Conservation (phyloP, 2,113 vertebrate species). For the Microcebus lehilahytsara region DNA sequence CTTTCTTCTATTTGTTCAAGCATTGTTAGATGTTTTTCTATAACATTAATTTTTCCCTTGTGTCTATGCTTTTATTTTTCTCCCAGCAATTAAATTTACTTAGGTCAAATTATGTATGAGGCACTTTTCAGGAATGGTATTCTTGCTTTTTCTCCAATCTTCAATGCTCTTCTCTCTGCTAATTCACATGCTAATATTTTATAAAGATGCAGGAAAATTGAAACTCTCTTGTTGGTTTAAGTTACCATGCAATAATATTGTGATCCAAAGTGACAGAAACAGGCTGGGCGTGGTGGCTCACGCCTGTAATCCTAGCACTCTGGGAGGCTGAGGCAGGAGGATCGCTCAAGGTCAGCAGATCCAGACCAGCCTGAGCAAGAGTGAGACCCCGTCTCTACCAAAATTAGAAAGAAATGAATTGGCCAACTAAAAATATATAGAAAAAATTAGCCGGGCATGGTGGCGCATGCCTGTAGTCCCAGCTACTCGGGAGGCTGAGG, state of each 20-base stretch:
- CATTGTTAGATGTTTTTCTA: not conserved
- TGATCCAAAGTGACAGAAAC: not conserved
- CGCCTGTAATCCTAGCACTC: no score
- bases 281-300: not conserved
- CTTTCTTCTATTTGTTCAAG: not conserved
- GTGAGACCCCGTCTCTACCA: no score
- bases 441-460: no score
- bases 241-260: not conserved
- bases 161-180: not conserved
- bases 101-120: not conserved
- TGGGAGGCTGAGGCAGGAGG: no score
- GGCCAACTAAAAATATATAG: no score
- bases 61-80: not conserved
- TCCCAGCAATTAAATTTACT: not conserved
- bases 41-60: conserved; percentile 6
- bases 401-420: no score
- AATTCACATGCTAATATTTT: not conserved
- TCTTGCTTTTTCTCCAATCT: conserved; percentile 18
- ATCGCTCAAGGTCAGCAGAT: no score
- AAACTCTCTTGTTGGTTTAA: not conserved
- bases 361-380: no score
- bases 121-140: not conserved
- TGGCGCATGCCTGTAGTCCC: no score
- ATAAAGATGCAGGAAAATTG: not conserved
- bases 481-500: no score